Base-by-base conservation (phyloP, 2,797 vertebrate species). In the Craterocephalus amniculus region DNA sequence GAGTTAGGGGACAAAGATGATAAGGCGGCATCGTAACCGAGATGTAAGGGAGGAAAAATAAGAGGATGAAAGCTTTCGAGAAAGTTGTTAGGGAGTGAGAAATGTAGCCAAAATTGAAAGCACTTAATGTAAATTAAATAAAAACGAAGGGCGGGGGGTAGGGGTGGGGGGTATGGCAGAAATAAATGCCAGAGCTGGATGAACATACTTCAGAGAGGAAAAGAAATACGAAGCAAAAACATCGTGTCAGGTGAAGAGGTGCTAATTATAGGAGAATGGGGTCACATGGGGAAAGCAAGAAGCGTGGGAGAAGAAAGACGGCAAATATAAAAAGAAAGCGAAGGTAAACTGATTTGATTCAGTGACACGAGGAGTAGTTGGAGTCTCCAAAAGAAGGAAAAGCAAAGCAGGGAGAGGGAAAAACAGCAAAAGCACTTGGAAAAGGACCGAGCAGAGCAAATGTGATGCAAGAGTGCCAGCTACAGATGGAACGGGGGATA, bases 381-480 rank as follows among this genome's bases (percentile, higher is more conserved):
- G 22, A 51, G 55, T 11, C 16, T 64, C n/a, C 0, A 56, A 32
- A 57, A 67, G 4, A 71, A 57, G 64, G n/a, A 43, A 72, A 72
- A 65, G 58, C 66, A 76, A 71, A 57, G 70, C 62, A 60, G 55
- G 2, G 13, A 55, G 52, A 70, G 43, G 16, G 32, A 77, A 69
- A 77, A 51, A 22, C 65, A 61, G 67, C 76, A 57, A 67, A 72
- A 70, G 81, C 64, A 59, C 78, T 83, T 65, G 55, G 72, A 66
- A 74, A 56, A 79, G 56, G 70, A 89, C 75, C 60, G 61, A 72
- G 80, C 81, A 74, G 78, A 78, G 87, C 82, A 87, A 92, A 90
- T 78, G 78, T 90, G 90, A 93, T 88, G 90, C 90, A 92, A 90
- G 89, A 93, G 75, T 93, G 91, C 92, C 93, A 94, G 88, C 91